phyloP scores from a whole-genome alignment of 2,888 invertebrate species.

The Hydrotaea diabolus region DNA sequence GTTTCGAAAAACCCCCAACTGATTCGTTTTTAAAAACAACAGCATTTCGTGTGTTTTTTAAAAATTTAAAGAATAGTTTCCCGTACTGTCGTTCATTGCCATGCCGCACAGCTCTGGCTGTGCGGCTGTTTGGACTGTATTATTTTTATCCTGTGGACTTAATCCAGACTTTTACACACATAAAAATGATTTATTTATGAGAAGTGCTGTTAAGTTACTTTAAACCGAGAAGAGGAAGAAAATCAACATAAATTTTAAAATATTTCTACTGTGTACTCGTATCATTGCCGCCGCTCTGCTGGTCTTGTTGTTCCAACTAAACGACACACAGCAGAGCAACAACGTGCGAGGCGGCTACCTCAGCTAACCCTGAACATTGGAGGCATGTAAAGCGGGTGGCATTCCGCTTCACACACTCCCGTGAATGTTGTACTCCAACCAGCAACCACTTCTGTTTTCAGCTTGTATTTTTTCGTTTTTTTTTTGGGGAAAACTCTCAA shows the following conservation, averaged over 20 bases:
- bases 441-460: background rate
- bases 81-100: background rate
- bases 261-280: conserved; percentile 14
- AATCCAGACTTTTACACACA: conserved; percentile 23
- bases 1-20: background rate
- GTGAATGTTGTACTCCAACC: background rate
- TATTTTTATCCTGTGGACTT: background rate
- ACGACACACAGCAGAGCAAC: background rate
- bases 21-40: background rate
- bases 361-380: no score
- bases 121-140: background rate
- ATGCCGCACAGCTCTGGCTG: background rate
- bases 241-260: conserved; percentile 56
- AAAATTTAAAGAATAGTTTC: conserved; percentile 12
- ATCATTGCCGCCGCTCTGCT: background rate
- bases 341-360: background rate
- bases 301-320: background rate
- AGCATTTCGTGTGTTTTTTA: background rate
- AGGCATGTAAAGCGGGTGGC: no score
- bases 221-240: conserved; percentile 44
- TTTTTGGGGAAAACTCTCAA: background rate
- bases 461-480: background rate
- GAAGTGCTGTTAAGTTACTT: conserved; percentile 28
- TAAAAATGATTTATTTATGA: conserved; percentile 48
- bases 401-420: background rate